Evolutionary conservation across 2,113 vertebrate genomes (phyloP).

Genomic region (Rhipidura dahli): DNA sequence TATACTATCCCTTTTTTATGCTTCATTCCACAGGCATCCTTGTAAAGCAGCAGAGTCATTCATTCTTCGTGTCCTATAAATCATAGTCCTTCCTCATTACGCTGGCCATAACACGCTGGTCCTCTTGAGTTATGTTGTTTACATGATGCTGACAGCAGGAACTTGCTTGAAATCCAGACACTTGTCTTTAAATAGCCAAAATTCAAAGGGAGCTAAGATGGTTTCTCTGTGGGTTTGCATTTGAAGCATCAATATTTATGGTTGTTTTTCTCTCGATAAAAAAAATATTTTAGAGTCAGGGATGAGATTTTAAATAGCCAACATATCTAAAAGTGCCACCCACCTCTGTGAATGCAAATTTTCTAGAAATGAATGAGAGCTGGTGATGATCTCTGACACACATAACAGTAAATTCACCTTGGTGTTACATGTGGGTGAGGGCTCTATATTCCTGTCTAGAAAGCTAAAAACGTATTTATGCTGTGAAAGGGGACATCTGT

Average conservation of each 20-base stretch:
- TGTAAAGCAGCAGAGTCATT: neutral
- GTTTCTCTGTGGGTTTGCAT: neutral
- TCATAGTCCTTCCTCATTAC: neutral
- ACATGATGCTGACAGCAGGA: neutral
- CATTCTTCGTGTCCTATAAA: neutral
- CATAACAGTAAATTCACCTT: neutral
- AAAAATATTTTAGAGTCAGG: neutral
- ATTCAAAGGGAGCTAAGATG: neutral
- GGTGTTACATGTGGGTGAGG: neutral
- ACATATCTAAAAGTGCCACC: neutral
- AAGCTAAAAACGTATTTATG: neutral
- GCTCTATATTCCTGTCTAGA: neutral
- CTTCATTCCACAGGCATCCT: neutral
- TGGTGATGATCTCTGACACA: neutral
- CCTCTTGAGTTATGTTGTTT: slow-evolving; percentile 5
- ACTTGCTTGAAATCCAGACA: neutral
- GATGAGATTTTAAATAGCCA: neutral
- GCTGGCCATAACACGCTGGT: neutral
- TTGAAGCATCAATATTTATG: neutral
- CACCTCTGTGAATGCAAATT: neutral
- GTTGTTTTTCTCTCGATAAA: neutral
- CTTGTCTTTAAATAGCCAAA: neutral
- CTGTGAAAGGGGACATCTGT: neutral
- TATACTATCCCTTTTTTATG: neutral
- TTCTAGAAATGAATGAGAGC: neutral